phyloP scores from a whole-genome alignment of 2,888 invertebrate species.

The Thereva nobilitata region DNA sequence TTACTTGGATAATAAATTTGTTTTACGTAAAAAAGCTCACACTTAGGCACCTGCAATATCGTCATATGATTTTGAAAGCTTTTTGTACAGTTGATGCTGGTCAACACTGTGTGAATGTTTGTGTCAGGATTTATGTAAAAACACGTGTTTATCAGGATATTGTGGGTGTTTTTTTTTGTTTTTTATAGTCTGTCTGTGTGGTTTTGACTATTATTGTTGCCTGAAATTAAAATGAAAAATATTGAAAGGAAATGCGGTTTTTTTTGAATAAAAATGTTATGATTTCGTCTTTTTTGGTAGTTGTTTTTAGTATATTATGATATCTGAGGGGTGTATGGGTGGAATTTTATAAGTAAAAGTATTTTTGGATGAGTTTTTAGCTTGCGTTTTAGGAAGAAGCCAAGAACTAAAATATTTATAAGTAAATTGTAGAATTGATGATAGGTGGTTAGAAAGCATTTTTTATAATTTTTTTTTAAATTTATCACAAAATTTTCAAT shows the following conservation, averaged over 20 bases:
- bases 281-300: too few species aligned
- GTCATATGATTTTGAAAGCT: slow-evolving; percentile 10
- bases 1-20: too few species aligned
- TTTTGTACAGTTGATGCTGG: background rate
- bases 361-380: too few species aligned
- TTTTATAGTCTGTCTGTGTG: slow-evolving; percentile 27
- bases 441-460: too few species aligned
- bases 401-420: too few species aligned
- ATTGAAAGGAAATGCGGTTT: slow-evolving; percentile 12
- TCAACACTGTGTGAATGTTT: background rate
- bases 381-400: too few species aligned
- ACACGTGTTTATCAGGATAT: background rate
- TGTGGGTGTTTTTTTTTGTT: background rate
- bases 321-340: too few species aligned
- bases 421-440: too few species aligned
- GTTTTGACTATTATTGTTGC: slow-evolving; percentile 21
- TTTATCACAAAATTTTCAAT: too few species aligned
- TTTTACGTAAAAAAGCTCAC: slow-evolving; percentile 8
- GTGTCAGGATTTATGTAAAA: background rate
- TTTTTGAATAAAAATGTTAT: slow-evolving; percentile 8
- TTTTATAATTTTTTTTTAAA: too few species aligned
- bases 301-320: too few species aligned
- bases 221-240: slow-evolving; percentile 15
- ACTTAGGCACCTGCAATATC: slow-evolving; percentile 1
- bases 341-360: too few species aligned